A percentile compares a stretch with the other conserved stretches of the same genome.
Evolutionary conservation across 1,140 invertebrate genomes (phyloP).

Genomic region (Anastrepha obliqua): DNA sequence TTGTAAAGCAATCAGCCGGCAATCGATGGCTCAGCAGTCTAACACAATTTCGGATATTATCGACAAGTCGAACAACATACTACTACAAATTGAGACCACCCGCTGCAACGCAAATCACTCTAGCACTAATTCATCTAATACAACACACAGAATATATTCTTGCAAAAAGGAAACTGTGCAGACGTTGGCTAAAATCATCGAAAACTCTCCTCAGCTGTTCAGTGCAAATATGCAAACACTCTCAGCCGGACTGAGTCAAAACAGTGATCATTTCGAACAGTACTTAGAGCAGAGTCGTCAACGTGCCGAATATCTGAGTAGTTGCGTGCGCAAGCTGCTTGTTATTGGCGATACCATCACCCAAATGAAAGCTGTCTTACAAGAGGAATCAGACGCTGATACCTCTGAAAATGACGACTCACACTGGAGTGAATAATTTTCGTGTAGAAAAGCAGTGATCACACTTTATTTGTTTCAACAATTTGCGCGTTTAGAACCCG

Average conservation of each 20-base stretch:
- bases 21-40: slow-evolving; percentile 59
- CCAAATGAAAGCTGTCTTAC: slow-evolving; percentile 61
- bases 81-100: slow-evolving; percentile 64
- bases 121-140: slow-evolving; percentile 55
- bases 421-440: slow-evolving; percentile 53
- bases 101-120: slow-evolving; percentile 22
- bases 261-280: slow-evolving; percentile 50
- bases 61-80: slow-evolving; percentile 66
- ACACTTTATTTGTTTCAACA: slow-evolving; percentile 7
- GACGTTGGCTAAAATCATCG: slow-evolving; percentile 63
- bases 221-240: slow-evolving; percentile 54
- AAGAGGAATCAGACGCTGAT: slow-evolving; percentile 25
- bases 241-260: slow-evolving; percentile 48
- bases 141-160: slow-evolving; percentile 28
- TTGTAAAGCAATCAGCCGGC: slow-evolving; percentile 58
- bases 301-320: slow-evolving; percentile 62
- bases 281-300: slow-evolving; percentile 57
- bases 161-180: slow-evolving; percentile 60
- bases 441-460: not conserved
- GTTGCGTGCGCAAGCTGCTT: slow-evolving; percentile 65
- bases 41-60: slow-evolving; percentile 63
- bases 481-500: not conserved
- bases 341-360: slow-evolving; percentile 62
- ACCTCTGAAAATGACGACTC: slow-evolving; percentile 54
- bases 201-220: slow-evolving; percentile 61